A percentile compares a stretch with the other conserved stretches of the same genome.
Evolutionary conservation across 2,113 vertebrate species (phyloP).

Genomic region (Stegastes partitus): DNA sequence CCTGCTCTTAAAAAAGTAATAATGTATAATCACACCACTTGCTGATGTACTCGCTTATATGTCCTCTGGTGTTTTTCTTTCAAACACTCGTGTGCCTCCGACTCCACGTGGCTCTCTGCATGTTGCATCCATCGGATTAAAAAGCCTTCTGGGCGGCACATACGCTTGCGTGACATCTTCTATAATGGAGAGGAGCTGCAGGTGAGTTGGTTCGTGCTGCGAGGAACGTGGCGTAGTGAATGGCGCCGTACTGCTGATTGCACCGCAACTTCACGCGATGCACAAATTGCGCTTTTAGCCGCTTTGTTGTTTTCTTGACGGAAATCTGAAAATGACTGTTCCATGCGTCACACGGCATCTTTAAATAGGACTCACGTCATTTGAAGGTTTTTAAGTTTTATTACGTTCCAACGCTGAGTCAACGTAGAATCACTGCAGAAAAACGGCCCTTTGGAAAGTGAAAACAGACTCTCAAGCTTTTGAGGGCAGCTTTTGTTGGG

Average conservation of each 20-base stretch:
- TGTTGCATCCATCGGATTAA: slow-evolving; percentile 20
- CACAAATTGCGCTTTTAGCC: slow-evolving; percentile 23
- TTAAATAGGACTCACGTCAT: background rate
- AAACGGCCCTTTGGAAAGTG: background rate
- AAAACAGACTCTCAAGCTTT: background rate
- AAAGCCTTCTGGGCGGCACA: slow-evolving; percentile 10
- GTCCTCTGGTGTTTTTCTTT: background rate
- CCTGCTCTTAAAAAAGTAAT: slow-evolving; percentile 16
- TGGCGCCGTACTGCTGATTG: slow-evolving; percentile 16
- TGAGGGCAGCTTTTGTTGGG: background rate
- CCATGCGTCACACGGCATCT: background rate
- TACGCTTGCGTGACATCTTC: background rate
- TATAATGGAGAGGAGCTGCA: slow-evolving; percentile 14
- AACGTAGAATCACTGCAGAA: background rate
- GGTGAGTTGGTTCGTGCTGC: slow-evolving; percentile 19
- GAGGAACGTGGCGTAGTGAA: slow-evolving; percentile 25
- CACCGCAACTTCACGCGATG: background rate
- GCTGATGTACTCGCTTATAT: slow-evolving; percentile 14
- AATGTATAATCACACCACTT: slow-evolving; percentile 17
- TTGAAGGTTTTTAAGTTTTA: background rate
- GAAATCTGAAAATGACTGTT: background rate
- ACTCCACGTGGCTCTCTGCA: background rate
- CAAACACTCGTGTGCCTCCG: background rate
- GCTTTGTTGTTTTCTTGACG: background rate
- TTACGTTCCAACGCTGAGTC: background rate